These are phyloP conservation scores for Crepidodera aurea DNA, from an alignment of 2,888 invertebrate genomes.

Conservation along the genomic window DNA sequence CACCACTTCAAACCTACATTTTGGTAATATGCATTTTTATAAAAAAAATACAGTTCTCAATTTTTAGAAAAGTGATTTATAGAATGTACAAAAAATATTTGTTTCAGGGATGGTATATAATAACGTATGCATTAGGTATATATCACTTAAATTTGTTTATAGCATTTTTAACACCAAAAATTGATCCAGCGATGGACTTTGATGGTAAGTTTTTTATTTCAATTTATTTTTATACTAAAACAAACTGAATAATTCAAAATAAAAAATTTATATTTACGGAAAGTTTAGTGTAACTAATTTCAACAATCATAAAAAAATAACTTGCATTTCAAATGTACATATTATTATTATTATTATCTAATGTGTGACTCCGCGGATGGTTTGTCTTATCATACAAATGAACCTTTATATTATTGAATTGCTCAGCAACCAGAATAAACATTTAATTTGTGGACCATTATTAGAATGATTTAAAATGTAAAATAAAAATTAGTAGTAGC, in stretches of 20 bases:
- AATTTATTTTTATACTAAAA: constrained; percentile 1
- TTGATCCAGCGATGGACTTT: constrained; percentile 96
- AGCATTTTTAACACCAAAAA: constrained; percentile 99
- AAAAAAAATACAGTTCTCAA: not conserved
- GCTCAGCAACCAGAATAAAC: too few relatives aligned
- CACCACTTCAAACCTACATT: constrained; percentile 44
- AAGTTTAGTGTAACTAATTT: too few relatives aligned
- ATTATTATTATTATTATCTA: too few relatives aligned
- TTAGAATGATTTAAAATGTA: too few relatives aligned
- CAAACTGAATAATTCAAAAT: not conserved
- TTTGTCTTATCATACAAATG: too few relatives aligned
- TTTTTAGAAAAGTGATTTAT: not conserved
- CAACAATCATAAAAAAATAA: too few relatives aligned
- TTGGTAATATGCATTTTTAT: not conserved
- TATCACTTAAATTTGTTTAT: constrained; percentile 99
- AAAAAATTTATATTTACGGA: too few relatives aligned
- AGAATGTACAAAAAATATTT: constrained; percentile 26
- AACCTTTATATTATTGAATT: too few relatives aligned
- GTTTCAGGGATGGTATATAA: constrained; percentile 97
- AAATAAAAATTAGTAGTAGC: too few relatives aligned
- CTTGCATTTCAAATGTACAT: too few relatives aligned
- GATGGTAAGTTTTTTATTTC: constrained; percentile 72
- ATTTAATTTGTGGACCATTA: too few relatives aligned
- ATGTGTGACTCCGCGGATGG: too few relatives aligned
- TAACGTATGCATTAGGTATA: constrained; percentile 98